Percentiles rank a stretch among this genome's conserved stretches.
Evolutionary conservation across 2,113 vertebrate genomes (phyloP).

Genomic region (Grus americana): DNA sequence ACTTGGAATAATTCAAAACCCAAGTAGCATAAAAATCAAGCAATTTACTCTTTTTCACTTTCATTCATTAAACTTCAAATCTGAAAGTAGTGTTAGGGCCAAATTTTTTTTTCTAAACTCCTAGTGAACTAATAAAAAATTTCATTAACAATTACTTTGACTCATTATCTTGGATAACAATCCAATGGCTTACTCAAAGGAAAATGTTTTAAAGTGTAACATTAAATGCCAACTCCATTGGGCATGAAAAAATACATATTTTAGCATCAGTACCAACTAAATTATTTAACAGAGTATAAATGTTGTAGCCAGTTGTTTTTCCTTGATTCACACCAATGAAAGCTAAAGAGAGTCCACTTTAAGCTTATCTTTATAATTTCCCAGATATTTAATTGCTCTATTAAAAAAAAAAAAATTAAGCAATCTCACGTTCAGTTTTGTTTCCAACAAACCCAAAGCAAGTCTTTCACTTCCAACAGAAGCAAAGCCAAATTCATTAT

Average conservation of each 20-base stretch:
- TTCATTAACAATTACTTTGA: neutral
- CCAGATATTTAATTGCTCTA: neutral
- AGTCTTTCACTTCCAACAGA: neutral
- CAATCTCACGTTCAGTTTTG: neutral
- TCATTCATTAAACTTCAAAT: neutral
- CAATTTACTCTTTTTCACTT: neutral
- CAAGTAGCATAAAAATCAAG: neutral
- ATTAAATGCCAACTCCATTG: neutral
- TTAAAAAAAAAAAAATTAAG: neutral
- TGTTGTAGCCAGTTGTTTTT: neutral
- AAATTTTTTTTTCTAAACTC: neutral
- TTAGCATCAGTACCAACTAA: neutral
- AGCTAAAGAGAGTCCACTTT: neutral
- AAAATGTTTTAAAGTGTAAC: neutral
- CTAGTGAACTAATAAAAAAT: neutral
- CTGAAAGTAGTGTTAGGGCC: neutral
- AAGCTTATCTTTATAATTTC: neutral
- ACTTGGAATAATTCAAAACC: neutral
- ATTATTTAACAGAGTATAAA: neutral
- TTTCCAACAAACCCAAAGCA: neutral
- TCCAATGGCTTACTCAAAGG: neutral
- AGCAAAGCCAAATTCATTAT: neutral
- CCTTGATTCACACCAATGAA: neutral
- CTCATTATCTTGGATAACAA: neutral
- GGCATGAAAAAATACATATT: neutral